Percentiles rank a stretch among this genome's conserved stretches.
Evolutionary conservation across 1,140 invertebrate genomes (phyloP).

Genomic region (Pogonomyrmex californicus): DNA sequence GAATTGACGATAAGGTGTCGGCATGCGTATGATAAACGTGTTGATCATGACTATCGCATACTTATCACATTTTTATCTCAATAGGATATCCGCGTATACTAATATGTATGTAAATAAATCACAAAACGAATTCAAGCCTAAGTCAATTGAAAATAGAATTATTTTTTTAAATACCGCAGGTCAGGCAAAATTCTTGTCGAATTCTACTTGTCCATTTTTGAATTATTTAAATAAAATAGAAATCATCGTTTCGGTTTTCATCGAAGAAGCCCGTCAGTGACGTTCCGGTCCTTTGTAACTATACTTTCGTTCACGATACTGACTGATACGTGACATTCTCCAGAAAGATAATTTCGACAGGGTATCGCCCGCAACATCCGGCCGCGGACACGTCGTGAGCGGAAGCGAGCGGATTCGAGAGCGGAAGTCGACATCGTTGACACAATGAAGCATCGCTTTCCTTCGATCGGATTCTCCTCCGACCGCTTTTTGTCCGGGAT

Average conservation of each 20-base stretch:
- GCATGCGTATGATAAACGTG: not conserved
- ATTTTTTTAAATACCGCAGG: not conserved
- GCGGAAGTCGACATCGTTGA: slow-evolving; percentile 73
- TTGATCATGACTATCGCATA: not conserved
- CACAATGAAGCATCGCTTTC: not conserved
- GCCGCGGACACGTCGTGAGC: slow-evolving; percentile 58
- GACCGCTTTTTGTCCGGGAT: not conserved
- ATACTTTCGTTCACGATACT: not conserved
- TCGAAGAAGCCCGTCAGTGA: not conserved
- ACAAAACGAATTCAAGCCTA: not conserved
- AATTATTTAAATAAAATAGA: not conserved
- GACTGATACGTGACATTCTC: slow-evolving; percentile 2
- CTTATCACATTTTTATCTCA: slow-evolving; percentile 35
- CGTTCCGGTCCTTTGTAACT: not conserved
- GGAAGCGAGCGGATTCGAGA: slow-evolving; percentile 75
- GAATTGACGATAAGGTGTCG: slow-evolving; percentile 13
- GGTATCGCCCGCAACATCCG: slow-evolving; percentile 39
- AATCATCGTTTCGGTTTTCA: not conserved
- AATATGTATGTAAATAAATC: not conserved
- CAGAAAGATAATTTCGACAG: slow-evolving; percentile 24
- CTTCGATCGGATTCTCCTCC: not conserved
- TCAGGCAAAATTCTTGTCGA: not conserved
- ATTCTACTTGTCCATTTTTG: not conserved
- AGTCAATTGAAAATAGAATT: not conserved
- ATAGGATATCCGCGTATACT: not conserved